A percentile compares a stretch with the other conserved stretches of the same genome.
Evolutionary conservation across 2,888 invertebrate species (phyloP).

Genomic region (Prionchulus punctatus): DNA sequence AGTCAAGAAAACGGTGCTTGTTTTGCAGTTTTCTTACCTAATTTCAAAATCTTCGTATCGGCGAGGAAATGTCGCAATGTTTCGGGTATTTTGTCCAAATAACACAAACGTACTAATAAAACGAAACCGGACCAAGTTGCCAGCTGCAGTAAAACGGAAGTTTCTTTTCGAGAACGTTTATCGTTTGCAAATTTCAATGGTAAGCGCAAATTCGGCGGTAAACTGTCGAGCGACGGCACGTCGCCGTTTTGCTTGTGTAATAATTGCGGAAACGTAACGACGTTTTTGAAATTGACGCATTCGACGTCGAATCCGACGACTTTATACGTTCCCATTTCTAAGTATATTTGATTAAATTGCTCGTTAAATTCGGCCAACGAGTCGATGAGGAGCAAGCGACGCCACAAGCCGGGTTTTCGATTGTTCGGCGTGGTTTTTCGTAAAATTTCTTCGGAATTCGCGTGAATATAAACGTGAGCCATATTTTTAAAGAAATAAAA

Average conservation of each 20-base stretch:
- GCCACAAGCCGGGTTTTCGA: not conserved
- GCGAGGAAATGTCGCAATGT: not conserved
- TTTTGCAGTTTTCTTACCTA: not conserved
- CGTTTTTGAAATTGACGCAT: constrained; percentile 1
- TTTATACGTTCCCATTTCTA: not conserved
- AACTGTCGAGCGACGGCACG: no score
- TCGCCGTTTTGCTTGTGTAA: no score
- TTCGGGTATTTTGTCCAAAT: not conserved
- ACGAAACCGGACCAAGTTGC: constrained; percentile 4
- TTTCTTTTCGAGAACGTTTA: not conserved
- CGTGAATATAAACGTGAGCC: no score
- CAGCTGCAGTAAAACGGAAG: not conserved
- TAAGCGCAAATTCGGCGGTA: not conserved
- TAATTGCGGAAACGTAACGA: not conserved
- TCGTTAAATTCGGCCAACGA: not conserved
- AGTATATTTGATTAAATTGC: not conserved
- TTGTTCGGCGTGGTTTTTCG: not conserved
- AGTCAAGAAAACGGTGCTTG: no score
- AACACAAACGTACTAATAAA: not conserved
- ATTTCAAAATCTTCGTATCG: not conserved
- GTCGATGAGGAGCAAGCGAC: not conserved
- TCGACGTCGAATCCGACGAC: constrained; percentile 2
- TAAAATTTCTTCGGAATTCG: no score
- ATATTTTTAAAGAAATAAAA: no score
- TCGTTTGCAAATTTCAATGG: not conserved